These are phyloP conservation scores for Nomada flava DNA, from an alignment of 2,888 invertebrate species.

Conservation along the genomic window DNA sequence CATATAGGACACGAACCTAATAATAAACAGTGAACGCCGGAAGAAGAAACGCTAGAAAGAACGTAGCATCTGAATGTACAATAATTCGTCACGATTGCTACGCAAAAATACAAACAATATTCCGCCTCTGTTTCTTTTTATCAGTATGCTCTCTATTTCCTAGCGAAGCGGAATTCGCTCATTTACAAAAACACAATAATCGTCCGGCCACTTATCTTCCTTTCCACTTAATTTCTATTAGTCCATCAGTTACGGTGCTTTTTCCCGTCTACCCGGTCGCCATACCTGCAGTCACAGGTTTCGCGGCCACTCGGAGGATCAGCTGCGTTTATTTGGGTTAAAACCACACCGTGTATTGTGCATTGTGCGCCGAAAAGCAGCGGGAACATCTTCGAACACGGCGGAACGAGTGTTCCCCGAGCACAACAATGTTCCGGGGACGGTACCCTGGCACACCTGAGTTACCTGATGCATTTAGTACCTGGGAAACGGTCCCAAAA, in stretches of 20 bases:
- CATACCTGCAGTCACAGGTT: constrained; percentile 14
- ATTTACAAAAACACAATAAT: not conserved
- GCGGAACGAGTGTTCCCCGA: constrained; percentile 60
- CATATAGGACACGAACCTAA: no score
- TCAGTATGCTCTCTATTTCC: no score
- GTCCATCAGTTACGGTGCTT: not conserved
- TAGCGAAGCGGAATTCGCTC: not conserved
- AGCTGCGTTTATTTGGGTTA: constrained; percentile 51
- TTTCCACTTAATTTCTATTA: not conserved
- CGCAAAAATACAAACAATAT: no score
- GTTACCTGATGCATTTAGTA: constrained; percentile 56
- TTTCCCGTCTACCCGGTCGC: constrained; percentile 1
- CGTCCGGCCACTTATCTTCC: not conserved
- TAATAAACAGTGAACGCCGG: no score
- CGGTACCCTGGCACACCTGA: constrained; percentile 55
- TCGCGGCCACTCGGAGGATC: constrained; percentile 19
- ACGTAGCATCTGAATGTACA: no score
- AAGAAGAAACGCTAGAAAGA: no score
- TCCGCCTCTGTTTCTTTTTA: no score
- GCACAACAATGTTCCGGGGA: constrained; percentile 62
- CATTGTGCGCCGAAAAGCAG: constrained; percentile 38
- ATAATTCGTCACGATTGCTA: no score
- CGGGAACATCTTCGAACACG: constrained; percentile 23
- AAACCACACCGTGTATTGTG: constrained; percentile 58
- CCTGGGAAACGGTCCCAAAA: constrained; percentile 46